A percentile compares a stretch with the other conserved stretches of the same genome.
phyloP scores from a whole-genome alignment of 2,888 invertebrate genomes.

The Aspidiotus rigidus region DNA sequence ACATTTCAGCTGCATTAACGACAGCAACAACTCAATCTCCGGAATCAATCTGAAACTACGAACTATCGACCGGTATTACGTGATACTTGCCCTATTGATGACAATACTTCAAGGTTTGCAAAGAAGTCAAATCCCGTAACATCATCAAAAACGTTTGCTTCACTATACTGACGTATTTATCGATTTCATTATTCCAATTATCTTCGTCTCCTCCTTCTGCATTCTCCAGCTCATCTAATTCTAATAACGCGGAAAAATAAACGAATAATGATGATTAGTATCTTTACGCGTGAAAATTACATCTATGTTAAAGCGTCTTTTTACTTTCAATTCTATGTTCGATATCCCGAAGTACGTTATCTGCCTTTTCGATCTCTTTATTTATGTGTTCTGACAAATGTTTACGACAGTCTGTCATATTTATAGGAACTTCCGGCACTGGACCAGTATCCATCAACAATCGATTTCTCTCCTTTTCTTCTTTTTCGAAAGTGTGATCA shows the following conservation, averaged over 20 bases:
- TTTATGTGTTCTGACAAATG: constrained; percentile 67
- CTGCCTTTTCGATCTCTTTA: constrained; percentile 62
- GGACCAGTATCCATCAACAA: constrained; percentile 44
- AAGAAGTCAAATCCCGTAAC: constrained; percentile 59
- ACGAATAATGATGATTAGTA: not conserved
- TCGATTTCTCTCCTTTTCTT: constrained; percentile 41
- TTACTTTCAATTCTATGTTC: constrained; percentile 63
- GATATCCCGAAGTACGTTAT: constrained; percentile 61
- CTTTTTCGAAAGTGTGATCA: constrained; percentile 43
- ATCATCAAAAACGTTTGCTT: constrained; percentile 46
- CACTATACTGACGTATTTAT: constrained; percentile 6
- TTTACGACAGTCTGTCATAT: constrained; percentile 65
- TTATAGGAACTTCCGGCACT: constrained; percentile 72
- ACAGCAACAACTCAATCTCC: constrained; percentile 6
- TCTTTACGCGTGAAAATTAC: not conserved
- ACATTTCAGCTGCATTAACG: not conserved
- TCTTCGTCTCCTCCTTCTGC: constrained; percentile 19
- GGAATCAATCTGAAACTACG: not conserved
- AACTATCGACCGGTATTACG: not conserved
- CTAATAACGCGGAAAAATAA: not conserved
- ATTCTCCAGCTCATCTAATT: not conserved
- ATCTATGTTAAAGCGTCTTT: too few relatives aligned
- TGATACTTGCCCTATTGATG: not conserved
- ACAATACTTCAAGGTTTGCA: constrained; percentile 44
- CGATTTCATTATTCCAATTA: not conserved